Evolutionary conservation across 2,888 invertebrate species (phyloP), one percentile per base, ranked within the genome.

Genomic region (Hirtodrosophila confusa): DNA sequence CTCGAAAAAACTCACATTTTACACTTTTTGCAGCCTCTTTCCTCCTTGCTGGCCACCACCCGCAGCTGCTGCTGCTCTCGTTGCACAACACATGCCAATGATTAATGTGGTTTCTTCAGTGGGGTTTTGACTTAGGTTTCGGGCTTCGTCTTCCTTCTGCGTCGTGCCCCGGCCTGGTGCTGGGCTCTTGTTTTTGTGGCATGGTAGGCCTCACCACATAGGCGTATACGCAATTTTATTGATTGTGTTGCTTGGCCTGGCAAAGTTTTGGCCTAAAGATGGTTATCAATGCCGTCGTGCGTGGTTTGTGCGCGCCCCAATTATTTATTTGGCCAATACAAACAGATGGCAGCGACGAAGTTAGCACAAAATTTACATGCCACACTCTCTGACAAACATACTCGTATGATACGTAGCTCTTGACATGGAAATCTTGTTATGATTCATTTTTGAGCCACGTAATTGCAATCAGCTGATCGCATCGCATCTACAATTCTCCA

Each of bases 21-120:
- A 65, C 45, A 69, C 29, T 47, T 49, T 54, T 57, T 44, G 24
- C 27, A 31, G 40, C 51, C 51, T 36, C 31, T 36, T 11, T n/a
- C 10, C 29, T 3, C 12, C 12, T 17, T 5, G 4, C 11, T 17
- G 17, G 1, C 17, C 7, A 27, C 7, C 24, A 49, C 10, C 63
- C 57, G 56, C 29, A 33, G 9, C 31, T 31, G 54, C 39, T 33
- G 49, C 63, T 67, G 56, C 29, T 40, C 6, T 6, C 6, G 60
- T 39, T 36, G 40, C 53, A 58, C 51, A 57, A 41, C 57, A 66
- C 57, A 83, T 74, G 84, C 74, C 64, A 80, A 82, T 86, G 82
- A 82, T 86, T 86, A 82, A 82, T 82, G 86, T 68, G 80, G 68
- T 67, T 75, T 66, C 63, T 67, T 69, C 55, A 55, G 51, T 69